phyloP scores from a whole-genome alignment of 2,113 vertebrate genomes.

The Rattus norvegicus region GRCr8 NC_086038.1:42132501-42133000 shows the following conservation, averaged over 20 bases:
- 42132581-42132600: background rate
- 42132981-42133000: background rate
- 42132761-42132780: background rate
- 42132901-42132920: background rate
- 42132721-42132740: background rate
- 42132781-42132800: background rate
- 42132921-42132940: background rate
- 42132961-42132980: background rate
- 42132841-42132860: constrained; percentile 16
- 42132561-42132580: background rate
- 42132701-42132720: constrained; percentile 24
- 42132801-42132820: background rate
- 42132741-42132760: background rate
- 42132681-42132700: background rate
- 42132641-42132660: background rate
- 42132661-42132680: constrained; percentile 26
- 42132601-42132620: background rate
- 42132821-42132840: background rate
- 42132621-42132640: background rate
- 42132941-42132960: background rate
- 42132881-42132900: background rate
- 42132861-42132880: background rate
- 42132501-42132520: background rate
- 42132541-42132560: background rate
- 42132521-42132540: background rate